Evolutionary conservation across 92 coral and sea anemone genomes (phyloP).

Genomic region (Umimayanthus kanabou): DNA sequence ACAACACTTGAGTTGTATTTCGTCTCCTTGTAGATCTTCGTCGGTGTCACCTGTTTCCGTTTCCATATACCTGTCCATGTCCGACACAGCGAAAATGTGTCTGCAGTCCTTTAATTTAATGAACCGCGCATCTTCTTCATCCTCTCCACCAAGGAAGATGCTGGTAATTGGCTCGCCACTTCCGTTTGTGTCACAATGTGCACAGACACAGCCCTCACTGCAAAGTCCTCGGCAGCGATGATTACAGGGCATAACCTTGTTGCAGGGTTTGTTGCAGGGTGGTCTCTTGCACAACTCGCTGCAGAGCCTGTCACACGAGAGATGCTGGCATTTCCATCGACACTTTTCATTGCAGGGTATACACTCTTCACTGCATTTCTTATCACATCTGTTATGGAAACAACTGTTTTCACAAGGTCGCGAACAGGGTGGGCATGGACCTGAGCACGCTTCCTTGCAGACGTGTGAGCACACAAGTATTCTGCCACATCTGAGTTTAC

Average conservation of each 20-base stretch:
- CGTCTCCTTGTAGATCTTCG: slow-evolving; percentile 23
- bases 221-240: slow-evolving; percentile 81
- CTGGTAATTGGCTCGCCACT: slow-evolving; percentile 47
- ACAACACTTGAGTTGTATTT: slow-evolving; percentile 71
- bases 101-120: slow-evolving; percentile 73
- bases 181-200: slow-evolving; percentile 56
- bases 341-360: slow-evolving; percentile 72
- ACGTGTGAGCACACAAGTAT: slow-evolving; percentile 76
- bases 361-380: slow-evolving; percentile 64
- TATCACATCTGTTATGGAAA: slow-evolving; percentile 62
- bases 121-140: slow-evolving; percentile 75
- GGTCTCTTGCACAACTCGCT: slow-evolving; percentile 81
- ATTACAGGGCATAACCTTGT: slow-evolving; percentile 42
- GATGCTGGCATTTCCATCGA: slow-evolving; percentile 76
- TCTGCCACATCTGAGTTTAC: slow-evolving; percentile 63
- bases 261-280: slow-evolving; percentile 74
- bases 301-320: slow-evolving; percentile 68
- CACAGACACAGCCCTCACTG: slow-evolving; percentile 76
- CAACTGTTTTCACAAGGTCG: slow-evolving; percentile 63
- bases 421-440: slow-evolving; percentile 82
- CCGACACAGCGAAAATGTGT: slow-evolving; percentile 80
- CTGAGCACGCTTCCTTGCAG: slow-evolving; percentile 60
- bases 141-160: slow-evolving; percentile 73
- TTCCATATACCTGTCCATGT: slow-evolving; percentile 62
- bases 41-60: slow-evolving; percentile 4